Percentiles rank a stretch among this genome's conserved stretches.
Conservation (phyloP, 2,113 vertebrate species). For the Crotalus viridis region DNA sequence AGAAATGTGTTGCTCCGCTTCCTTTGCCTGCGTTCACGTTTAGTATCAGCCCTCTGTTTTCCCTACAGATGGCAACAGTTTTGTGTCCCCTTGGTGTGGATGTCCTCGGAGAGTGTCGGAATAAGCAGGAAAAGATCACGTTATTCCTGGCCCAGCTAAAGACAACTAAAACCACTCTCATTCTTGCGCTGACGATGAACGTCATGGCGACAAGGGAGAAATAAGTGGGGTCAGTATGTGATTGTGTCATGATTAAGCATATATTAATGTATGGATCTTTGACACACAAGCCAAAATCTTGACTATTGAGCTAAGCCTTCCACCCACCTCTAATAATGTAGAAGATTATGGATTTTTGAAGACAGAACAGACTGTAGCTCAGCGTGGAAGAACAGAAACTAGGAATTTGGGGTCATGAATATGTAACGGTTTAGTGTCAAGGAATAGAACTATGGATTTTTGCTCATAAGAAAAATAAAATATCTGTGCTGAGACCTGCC, state of each 20-base stretch:
- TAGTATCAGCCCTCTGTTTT: background rate
- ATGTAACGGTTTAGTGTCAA: background rate
- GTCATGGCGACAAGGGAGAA: background rate
- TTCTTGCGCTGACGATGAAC: background rate
- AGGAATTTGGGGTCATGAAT: background rate
- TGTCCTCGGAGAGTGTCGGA: background rate
- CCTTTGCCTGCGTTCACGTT: background rate
- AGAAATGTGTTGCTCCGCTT: background rate
- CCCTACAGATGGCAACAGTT: background rate
- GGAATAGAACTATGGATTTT: background rate
- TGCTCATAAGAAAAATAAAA: background rate
- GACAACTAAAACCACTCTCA: background rate
- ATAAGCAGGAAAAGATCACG: background rate
- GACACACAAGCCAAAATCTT: background rate
- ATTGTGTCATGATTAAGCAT: background rate
- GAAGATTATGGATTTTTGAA: background rate
- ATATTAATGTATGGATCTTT: background rate
- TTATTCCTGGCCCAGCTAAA: background rate
- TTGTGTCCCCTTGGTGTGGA: background rate
- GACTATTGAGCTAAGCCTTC: background rate
- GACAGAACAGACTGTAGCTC: background rate
- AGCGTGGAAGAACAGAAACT: background rate
- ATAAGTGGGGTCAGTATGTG: background rate
- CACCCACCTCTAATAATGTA: background rate
- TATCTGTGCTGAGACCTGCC: background rate